These are phyloP conservation scores for Tupaia tana DNA, from an alignment of 2,113 vertebrate species.

Conservation along the genomic window DNA sequence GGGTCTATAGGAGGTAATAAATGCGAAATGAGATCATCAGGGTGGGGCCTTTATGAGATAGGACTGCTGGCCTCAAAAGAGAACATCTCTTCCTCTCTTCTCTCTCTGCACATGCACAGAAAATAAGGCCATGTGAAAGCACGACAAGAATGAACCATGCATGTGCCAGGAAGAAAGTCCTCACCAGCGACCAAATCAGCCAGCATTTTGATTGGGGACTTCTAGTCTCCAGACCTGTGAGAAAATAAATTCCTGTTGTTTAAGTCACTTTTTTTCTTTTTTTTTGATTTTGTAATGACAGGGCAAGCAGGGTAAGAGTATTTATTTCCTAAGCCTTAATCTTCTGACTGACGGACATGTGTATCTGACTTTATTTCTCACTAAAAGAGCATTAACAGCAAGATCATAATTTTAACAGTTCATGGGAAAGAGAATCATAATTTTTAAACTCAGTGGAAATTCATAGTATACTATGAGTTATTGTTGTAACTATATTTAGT, in stretches of 20 bases:
- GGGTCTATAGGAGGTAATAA: background rate
- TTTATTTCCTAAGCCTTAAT: constrained; percentile 11
- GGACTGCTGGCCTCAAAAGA: background rate
- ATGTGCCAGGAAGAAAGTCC: background rate
- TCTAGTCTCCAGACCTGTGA: background rate
- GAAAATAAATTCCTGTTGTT: constrained; percentile 9
- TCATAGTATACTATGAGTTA: background rate
- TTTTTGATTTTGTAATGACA: background rate
- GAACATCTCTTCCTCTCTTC: background rate
- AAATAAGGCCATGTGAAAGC: background rate
- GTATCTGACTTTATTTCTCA: constrained; percentile 28
- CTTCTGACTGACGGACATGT: background rate
- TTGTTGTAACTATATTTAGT: background rate
- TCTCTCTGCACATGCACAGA: background rate
- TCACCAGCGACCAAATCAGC: background rate
- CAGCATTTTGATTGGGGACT: background rate
- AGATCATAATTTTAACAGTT: constrained; percentile 18
- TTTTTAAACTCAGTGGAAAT: constrained; percentile 13
- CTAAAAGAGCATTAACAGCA: background rate
- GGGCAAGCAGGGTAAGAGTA: background rate
- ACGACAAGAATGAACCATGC: background rate
- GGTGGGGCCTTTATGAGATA: background rate
- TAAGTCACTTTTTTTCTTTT: background rate
- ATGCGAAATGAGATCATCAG: background rate
- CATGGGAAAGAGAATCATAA: constrained; percentile 35